phyloP scores from a whole-genome alignment of 1,140 invertebrate genomes.

The Myzus persicae region DNA sequence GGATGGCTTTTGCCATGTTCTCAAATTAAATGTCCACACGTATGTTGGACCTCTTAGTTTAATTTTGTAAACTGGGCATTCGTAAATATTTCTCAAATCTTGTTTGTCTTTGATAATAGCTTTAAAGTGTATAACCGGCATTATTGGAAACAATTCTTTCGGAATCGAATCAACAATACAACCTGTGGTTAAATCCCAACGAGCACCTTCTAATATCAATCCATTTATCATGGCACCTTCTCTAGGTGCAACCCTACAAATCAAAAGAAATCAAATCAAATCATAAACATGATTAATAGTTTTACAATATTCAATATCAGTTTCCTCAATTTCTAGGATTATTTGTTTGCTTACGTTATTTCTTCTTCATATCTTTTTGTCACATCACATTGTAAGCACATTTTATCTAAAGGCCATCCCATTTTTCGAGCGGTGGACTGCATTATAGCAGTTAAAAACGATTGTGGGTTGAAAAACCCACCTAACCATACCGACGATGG shows the following conservation, averaged over 20 bases:
- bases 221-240: constrained; percentile 92
- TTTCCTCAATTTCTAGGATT: neutral
- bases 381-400: constrained; percentile 94
- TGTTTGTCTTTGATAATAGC: constrained; percentile 78
- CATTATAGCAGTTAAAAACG: constrained; percentile 96
- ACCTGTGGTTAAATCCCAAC: constrained; percentile 83
- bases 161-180: constrained; percentile 82
- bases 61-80: constrained; percentile 94
- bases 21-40: constrained; percentile 96
- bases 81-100: constrained; percentile 86
- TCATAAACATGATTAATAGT: neutral
- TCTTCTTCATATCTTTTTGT: constrained; percentile 91
- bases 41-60: constrained; percentile 86
- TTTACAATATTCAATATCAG: neutral
- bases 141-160: constrained; percentile 87
- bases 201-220: constrained; percentile 91
- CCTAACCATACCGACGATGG: constrained; percentile 90
- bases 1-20: constrained; percentile 84
- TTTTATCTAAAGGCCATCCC: constrained; percentile 94
- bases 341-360: constrained; percentile 69
- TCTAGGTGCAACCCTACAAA: constrained; percentile 75
- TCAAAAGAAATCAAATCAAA: constrained; percentile 24
- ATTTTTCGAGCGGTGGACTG: constrained; percentile 94
- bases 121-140: constrained; percentile 93
- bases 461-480: constrained; percentile 97